Base-by-base conservation (phyloP, 2,113 vertebrate species). In the Chelonoidis abingdonii region DNA sequence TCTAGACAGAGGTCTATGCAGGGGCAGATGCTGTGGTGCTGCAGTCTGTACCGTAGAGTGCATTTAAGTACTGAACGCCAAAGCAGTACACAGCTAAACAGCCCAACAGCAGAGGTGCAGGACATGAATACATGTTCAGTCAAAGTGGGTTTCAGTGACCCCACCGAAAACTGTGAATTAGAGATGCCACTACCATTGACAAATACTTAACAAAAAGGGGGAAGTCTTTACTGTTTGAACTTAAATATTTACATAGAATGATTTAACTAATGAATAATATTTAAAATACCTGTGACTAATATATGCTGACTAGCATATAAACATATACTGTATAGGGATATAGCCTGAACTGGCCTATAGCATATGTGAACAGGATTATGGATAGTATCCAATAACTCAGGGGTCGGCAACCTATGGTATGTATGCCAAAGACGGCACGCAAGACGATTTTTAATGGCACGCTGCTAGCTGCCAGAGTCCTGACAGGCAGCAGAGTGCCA, bases 191-290 rank as follows among this genome's bases (percentile, higher is more conserved):
- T 83, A 72, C 82, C 84, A 95, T 96, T 94, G 92, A 97, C 93
- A 93, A 95, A 54, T 93, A 89, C 90, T 95, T 95, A 95, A 95
- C 95, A 97, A 88, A 88, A 88, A 10, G 94, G 89, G 81, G 87
- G 89, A 86, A 89, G 78, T 84, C 80, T 92, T 92, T 92, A 87
- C 75, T 97, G 0, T 1, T 82, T 86, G 90, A 91, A 94, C 86
- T 95, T 14, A 96, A 97, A 97, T 89, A 95, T 94, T 93, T 62
- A 31, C 83, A 80, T 57, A 87, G 89, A 91, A 94, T 96, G 92
- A 93, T 94, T 91, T 62, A 95, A 49, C 91, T 72, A 10, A n/a
- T 2, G 2, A 21, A 10, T 9, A n/a, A 72, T 72, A 72, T 72
- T 21, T 72, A 72, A 72, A n/a, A 38, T 72, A 72, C 19, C 65